Conservation (phyloP, 2,797 vertebrate genomes). For the Ibycter americanus region DNA sequence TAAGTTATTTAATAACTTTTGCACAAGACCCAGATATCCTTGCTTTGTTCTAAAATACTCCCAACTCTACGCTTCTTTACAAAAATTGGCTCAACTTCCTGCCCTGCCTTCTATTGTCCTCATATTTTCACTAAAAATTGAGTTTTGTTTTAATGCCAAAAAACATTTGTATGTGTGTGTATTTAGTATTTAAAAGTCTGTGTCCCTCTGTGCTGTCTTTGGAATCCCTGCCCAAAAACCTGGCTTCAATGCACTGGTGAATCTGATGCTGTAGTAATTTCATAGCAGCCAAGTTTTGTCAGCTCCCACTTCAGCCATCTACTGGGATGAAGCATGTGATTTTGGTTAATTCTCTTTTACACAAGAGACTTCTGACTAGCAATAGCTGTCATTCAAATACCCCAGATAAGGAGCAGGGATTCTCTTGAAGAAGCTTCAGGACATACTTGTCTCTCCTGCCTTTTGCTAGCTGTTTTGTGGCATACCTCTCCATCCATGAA, state of each 20-base stretch:
- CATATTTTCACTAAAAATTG: not conserved
- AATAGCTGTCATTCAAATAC: not conserved
- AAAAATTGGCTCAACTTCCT: not conserved
- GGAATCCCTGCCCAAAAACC: not conserved
- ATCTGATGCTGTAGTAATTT: not conserved
- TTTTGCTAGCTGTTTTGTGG: not conserved
- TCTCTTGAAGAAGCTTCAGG: not conserved
- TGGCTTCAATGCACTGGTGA: not conserved
- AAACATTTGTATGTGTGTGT: not conserved
- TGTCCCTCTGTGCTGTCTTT: not conserved
- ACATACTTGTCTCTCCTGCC: not conserved
- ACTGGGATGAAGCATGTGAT: not conserved
- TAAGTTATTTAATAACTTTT: not conserved
- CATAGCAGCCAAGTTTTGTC: not conserved
- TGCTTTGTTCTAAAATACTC: not conserved
- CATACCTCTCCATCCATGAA: not conserved
- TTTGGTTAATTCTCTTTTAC: not conserved
- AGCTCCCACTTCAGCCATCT: not conserved
- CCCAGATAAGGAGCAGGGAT: not conserved
- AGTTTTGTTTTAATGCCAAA: not conserved
- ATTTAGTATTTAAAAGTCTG: not conserved
- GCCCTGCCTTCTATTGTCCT: not conserved
- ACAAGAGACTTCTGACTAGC: not conserved
- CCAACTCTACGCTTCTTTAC: not conserved
- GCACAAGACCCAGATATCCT: not conserved